Conservation (phyloP, 2,113 vertebrate genomes). For the Epinephelus moara region DNA sequence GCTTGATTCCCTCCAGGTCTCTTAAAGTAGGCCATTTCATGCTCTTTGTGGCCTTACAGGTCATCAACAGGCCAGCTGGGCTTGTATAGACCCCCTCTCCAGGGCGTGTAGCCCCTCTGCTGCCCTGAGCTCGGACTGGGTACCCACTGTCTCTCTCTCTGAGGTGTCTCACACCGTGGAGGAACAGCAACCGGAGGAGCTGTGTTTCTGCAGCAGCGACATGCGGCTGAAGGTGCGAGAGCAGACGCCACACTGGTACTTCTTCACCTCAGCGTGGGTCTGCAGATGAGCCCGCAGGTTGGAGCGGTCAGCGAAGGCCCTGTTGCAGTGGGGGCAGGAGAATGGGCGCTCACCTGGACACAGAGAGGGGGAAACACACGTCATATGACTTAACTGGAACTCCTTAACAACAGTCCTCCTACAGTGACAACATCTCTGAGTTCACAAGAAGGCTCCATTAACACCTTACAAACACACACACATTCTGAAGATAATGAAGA, state of each 20-base stretch:
- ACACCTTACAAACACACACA: constrained; percentile 55
- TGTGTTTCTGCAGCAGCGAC: constrained; percentile 96
- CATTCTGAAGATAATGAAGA: constrained; percentile 63
- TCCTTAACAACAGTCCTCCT: background rate
- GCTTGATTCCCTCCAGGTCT: constrained; percentile 61
- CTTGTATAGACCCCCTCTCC: constrained; percentile 27
- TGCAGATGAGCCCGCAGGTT: constrained; percentile 98
- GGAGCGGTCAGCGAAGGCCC: constrained; percentile 97
- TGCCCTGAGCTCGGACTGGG: constrained; percentile 48
- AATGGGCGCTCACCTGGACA: constrained; percentile 94
- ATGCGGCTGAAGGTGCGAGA: constrained; percentile 97
- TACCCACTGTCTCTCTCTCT: constrained; percentile 27
- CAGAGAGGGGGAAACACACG: constrained; percentile 31
- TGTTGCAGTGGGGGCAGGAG: constrained; percentile 96
- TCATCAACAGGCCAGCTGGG: constrained; percentile 54
- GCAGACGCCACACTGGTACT: constrained; percentile 94
- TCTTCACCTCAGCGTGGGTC: constrained; percentile 97
- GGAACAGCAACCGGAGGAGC: constrained; percentile 91
- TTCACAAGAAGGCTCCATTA: constrained; percentile 49
- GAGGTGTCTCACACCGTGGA: constrained; percentile 75
- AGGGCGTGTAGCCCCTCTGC: constrained; percentile 40
- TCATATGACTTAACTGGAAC: constrained; percentile 7
- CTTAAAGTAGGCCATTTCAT: constrained; percentile 51
- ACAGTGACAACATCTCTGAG: constrained; percentile 12
- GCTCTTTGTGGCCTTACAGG: constrained; percentile 53